phyloP scores from a whole-genome alignment of 2,888 invertebrate genomes.

The Sclerodermus sp. region DNA sequence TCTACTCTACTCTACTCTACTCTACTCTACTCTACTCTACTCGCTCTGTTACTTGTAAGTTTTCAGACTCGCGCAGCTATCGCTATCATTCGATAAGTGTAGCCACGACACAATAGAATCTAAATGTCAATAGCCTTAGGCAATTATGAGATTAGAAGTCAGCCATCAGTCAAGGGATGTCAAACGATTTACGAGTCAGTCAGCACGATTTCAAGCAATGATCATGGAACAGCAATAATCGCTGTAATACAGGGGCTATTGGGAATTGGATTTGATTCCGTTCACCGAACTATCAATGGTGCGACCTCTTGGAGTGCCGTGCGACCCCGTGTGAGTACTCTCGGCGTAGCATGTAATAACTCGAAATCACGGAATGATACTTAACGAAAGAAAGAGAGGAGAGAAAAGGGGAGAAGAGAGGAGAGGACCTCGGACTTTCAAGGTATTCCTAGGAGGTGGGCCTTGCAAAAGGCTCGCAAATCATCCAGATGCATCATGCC shows the following conservation, averaged over 20 bases:
- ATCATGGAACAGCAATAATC: slow-evolving; percentile 15
- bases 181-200: no score
- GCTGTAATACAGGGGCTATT: slow-evolving; percentile 11
- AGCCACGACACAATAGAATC: no score
- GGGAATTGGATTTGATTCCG: slow-evolving; percentile 6
- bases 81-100: no score
- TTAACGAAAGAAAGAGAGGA: neutral
- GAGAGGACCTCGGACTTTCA: no score
- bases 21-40: no score
- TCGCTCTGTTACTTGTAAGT: no score
- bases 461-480: slow-evolving; percentile 48
- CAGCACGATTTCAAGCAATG: slow-evolving; percentile 11
- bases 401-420: neutral
- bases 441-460: slow-evolving; percentile 28
- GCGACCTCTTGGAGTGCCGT: slow-evolving; percentile 18
- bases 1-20: no score
- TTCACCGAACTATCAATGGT: slow-evolving; percentile 7
- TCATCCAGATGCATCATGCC: slow-evolving; percentile 53
- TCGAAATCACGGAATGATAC: slow-evolving; percentile 34
- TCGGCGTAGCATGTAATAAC: slow-evolving; percentile 30
- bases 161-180: no score
- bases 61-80: no score
- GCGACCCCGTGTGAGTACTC: neutral
- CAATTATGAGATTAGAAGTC: no score
- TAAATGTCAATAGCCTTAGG: no score